Evolutionary conservation across 2,113 vertebrate species (phyloP), one percentile per base, ranked within the genome.

Genomic region (Oophaga pumilio): DNA sequence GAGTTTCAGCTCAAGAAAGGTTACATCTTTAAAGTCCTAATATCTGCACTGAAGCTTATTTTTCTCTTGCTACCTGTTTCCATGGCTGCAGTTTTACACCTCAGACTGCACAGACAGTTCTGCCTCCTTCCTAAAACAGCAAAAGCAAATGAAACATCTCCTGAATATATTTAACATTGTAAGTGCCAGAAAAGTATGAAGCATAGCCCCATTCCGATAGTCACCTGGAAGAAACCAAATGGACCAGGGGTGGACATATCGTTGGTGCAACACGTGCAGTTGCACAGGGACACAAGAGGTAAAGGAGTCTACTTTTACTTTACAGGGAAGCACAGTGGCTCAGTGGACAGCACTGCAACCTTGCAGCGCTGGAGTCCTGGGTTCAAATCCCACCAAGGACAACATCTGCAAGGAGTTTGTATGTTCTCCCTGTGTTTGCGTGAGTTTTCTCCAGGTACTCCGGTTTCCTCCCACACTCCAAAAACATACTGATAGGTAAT

Each of bases 11-110:
- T 76, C 59, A 43, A 62, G 28, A 87, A 82, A 88, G 86, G 86
- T 88, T 88, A 88, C 33, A 82, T 79, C 86, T 83, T 83, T 66
- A 88, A 64, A 88, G 68, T 76, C 71, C 60, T 74, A 59, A 82
- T 82, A 88, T 82, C 68, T 74, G 33, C 79, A 66, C 76, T 89
- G 69, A 89, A 43, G 24, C 78, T 84, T 20, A 82, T 85, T 89
- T 89, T 89, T 33, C 56, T 88, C 60, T 20, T 60, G 0, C 17
- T 53, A 86, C 89, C 83, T 22, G 1, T 87, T 89, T 90, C 53
- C 17, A 59, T 84, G 56, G 76, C 76, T 83, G 26, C 60, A 60
- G 26, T 15, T 74, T 7, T 81, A 62, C 14, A 43, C 84, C 89
- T 90, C 76, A 78, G 14, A 53, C 12, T 68, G 18, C 59, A 86